Conservation (phyloP, 2,797 vertebrate genomes). For the Pipistrellus pipistrellus region DNA sequence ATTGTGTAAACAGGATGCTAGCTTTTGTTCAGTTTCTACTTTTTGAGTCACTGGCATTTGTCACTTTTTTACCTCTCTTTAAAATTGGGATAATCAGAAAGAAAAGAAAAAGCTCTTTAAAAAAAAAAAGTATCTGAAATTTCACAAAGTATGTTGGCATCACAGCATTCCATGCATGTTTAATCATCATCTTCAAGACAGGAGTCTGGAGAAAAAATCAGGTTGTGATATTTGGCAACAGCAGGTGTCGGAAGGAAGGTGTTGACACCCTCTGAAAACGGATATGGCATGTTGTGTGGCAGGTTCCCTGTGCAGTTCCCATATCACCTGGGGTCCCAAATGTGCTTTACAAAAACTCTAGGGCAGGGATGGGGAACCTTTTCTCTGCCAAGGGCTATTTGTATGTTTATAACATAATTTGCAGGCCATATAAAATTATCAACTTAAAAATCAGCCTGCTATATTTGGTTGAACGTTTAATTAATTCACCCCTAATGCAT, state of each 20-base stretch:
- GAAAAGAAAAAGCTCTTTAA: background rate
- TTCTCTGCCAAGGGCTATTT: no score
- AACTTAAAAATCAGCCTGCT: no score
- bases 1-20: background rate
- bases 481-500: no score
- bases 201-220: slow-evolving; percentile 84
- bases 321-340: slow-evolving; percentile 72
- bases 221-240: slow-evolving; percentile 86
- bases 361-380: background rate
- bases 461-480: no score
- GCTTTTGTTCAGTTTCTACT: background rate
- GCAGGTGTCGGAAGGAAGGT: slow-evolving; percentile 85
- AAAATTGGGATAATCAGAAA: slow-evolving; percentile 62
- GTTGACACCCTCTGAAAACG: slow-evolving; percentile 82
- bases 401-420: no score
- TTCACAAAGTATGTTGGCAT: slow-evolving; percentile 80
- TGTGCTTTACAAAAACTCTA: slow-evolving; percentile 32
- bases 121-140: slow-evolving; percentile 77
- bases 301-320: slow-evolving; percentile 70
- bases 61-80: slow-evolving; percentile 62
- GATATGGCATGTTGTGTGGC: slow-evolving; percentile 74
- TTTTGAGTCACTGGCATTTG: slow-evolving; percentile 51
- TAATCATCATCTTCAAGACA: slow-evolving; percentile 82
- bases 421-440: no score
- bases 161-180: slow-evolving; percentile 82